phyloP scores from a whole-genome alignment of 2,113 vertebrate genomes.

The Myrmecobius fasciatus region DNA sequence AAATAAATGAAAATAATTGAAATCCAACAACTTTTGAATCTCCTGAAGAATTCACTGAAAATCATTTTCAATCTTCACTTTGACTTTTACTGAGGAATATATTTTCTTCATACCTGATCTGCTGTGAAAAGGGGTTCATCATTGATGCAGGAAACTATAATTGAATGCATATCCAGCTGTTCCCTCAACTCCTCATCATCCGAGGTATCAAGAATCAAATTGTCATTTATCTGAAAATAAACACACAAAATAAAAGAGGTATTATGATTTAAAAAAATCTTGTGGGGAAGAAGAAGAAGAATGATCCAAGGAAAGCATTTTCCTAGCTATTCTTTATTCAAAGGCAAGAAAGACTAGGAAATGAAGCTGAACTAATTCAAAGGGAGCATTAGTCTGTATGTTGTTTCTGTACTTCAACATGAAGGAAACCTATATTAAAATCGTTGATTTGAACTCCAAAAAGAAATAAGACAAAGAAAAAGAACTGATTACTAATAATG shows the following conservation, averaged over 20 bases:
- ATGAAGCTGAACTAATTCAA: not conserved
- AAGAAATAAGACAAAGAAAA: not conserved
- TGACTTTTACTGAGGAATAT: not conserved
- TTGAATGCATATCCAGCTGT: constrained; percentile 98
- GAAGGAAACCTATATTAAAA: not conserved
- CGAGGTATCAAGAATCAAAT: constrained; percentile 92
- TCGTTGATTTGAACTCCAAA: constrained; percentile 7
- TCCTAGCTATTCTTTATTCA: not conserved
- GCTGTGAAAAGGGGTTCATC: constrained; percentile 97
- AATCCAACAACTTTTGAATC: not conserved
- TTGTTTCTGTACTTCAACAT: not conserved
- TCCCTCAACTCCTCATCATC: constrained; percentile 98
- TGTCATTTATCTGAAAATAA: constrained; percentile 86
- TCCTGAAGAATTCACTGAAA: not conserved
- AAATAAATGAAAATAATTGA: not conserved
- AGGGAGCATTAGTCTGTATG: not conserved
- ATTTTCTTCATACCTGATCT: constrained; percentile 89
- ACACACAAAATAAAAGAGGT: constrained; percentile 5
- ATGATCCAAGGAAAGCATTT: not conserved
- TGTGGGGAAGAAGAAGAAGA: not conserved
- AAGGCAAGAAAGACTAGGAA: not conserved
- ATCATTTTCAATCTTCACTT: not conserved
- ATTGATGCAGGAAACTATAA: constrained; percentile 95
- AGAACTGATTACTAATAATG: not conserved
- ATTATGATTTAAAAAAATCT: not conserved